phyloP scores from a whole-genome alignment of 2,113 vertebrate genomes.

The Mormyrus lacerda region DNA sequence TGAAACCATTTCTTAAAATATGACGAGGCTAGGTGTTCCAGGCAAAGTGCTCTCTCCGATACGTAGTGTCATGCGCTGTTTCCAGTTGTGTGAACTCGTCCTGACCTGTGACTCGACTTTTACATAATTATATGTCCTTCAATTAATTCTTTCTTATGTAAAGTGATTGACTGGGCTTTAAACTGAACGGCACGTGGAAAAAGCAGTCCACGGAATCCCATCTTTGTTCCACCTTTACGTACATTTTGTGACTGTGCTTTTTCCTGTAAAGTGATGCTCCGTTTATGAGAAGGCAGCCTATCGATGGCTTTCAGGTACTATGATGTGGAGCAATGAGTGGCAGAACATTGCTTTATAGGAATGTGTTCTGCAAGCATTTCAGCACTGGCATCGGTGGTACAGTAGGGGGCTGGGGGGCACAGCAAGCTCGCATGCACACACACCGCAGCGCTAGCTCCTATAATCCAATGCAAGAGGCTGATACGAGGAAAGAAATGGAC shows the following conservation, averaged over 20 bases:
- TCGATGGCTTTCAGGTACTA: constrained; percentile 24
- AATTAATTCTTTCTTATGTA: not conserved
- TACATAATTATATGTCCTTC: not conserved
- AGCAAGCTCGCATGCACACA: constrained; percentile 9
- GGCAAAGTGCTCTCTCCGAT: not conserved
- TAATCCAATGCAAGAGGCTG: constrained; percentile 51
- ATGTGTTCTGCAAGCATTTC: constrained; percentile 59
- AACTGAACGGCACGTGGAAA: too few species aligned
- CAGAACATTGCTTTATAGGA: constrained; percentile 47
- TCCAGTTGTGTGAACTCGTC: not conserved
- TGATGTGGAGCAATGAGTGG: constrained; percentile 46
- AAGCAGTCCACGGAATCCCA: not conserved
- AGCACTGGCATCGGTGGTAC: constrained; percentile 58
- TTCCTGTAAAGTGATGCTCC: not conserved
- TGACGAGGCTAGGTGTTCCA: not conserved
- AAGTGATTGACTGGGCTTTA: not conserved
- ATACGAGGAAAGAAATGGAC: constrained; percentile 61
- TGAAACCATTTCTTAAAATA: not conserved
- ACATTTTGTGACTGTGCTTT: not conserved
- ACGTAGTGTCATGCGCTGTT: not conserved
- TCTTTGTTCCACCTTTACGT: too few species aligned
- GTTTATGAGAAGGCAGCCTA: not conserved
- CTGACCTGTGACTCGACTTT: not conserved
- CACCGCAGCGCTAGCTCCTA: constrained; percentile 37
- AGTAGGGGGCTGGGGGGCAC: constrained; percentile 28